Evolutionary conservation across 2,113 vertebrate genomes (phyloP).

Genomic region (Sceloporus tristichus): DNA sequence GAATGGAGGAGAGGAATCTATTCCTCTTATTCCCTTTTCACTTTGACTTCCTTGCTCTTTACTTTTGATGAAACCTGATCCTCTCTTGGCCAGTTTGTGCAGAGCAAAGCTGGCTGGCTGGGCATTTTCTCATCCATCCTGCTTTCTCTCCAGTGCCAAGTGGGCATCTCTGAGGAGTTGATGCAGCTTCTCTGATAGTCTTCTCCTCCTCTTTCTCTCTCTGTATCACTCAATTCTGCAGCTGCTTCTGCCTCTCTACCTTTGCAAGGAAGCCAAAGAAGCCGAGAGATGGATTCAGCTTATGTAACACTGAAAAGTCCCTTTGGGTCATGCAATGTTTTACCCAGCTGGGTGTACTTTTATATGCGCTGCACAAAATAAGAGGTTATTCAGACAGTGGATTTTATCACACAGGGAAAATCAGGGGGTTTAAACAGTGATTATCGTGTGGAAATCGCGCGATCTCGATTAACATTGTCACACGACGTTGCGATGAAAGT

Average conservation of each 20-base stretch:
- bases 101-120: neutral
- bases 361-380: too few relatives aligned
- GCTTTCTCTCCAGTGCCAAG: neutral
- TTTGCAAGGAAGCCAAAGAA: neutral
- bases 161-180: neutral
- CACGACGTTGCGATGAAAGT: too few relatives aligned
- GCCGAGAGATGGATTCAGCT: neutral
- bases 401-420: too few relatives aligned
- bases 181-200: neutral
- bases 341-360: too few relatives aligned
- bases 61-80: neutral
- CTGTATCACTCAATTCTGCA: neutral
- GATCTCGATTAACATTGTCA: too few relatives aligned
- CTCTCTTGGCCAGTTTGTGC: neutral
- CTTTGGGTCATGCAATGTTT: too few relatives aligned
- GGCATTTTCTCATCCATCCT: neutral
- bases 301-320: neutral
- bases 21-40: fast-evolving
- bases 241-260: neutral
- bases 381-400: too few relatives aligned
- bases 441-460: too few relatives aligned
- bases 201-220: neutral
- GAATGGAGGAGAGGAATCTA: neutral
- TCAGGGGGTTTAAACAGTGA: too few relatives aligned
- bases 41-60: neutral